phyloP scores from a whole-genome alignment of 2,797 vertebrate genomes.

The Ataeniobius toweri region DNA sequence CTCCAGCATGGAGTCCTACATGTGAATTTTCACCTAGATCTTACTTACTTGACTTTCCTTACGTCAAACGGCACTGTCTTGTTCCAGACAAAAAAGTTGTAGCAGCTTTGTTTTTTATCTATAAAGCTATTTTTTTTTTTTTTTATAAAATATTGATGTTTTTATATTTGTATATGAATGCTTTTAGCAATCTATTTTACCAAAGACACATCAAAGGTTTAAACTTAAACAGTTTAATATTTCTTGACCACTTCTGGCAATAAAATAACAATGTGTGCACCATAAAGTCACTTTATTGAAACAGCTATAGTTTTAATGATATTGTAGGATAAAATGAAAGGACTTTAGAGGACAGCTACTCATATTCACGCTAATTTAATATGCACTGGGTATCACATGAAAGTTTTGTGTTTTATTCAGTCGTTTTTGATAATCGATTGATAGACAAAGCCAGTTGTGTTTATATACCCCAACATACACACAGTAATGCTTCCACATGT shows the following conservation, averaged over 20 bases:
- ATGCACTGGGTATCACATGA: not conserved
- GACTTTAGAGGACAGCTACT: not conserved
- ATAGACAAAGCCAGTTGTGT: not conserved
- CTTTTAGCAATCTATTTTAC: slow-evolving; percentile 57
- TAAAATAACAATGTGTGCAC: slow-evolving; percentile 1
- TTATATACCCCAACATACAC: not conserved
- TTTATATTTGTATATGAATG: slow-evolving; percentile 50
- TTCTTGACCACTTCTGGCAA: not conserved
- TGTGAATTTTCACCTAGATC: slow-evolving; percentile 73
- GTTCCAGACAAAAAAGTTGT: slow-evolving; percentile 50
- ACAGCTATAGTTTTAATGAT: not conserved
- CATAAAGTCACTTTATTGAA: not conserved
- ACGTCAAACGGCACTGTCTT: slow-evolving; percentile 61
- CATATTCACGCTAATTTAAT: slow-evolving; percentile 7
- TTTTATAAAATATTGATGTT: slow-evolving; percentile 45
- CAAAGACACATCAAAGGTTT: slow-evolving; percentile 56
- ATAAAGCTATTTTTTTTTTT: slow-evolving; percentile 50
- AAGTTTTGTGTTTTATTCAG: not conserved
- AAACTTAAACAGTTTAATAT: slow-evolving; percentile 9
- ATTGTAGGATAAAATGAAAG: not conserved
- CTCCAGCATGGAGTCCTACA: slow-evolving; percentile 34
- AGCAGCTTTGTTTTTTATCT: slow-evolving; percentile 51
- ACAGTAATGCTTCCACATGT: not conserved
- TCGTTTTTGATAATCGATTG: not conserved
- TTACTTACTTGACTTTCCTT: slow-evolving; percentile 64